Conservation (phyloP, 2,113 vertebrate genomes). For the Anseranas semipalmata region DNA sequence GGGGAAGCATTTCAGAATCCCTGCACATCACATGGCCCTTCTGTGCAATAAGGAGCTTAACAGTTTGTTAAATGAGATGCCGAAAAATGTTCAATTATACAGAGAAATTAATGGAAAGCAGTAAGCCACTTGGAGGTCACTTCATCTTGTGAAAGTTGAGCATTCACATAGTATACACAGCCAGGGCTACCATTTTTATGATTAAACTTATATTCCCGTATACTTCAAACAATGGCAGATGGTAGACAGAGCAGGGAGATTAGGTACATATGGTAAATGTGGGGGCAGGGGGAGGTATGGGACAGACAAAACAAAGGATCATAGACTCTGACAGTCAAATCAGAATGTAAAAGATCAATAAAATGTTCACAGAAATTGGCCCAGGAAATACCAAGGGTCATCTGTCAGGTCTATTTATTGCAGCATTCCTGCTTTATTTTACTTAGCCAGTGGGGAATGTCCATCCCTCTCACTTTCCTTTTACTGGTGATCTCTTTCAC, state of each 20-base stretch:
- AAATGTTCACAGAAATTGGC: conserved; percentile 23
- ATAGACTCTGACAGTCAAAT: conserved; percentile 34
- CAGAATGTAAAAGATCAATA: conserved; percentile 63
- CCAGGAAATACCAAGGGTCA: conserved; percentile 57
- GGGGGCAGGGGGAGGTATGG: neutral
- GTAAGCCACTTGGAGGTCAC: conserved; percentile 64
- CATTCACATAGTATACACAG: neutral
- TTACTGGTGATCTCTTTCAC: conserved; percentile 14
- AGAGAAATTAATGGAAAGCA: conserved; percentile 63
- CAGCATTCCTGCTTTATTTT: conserved; percentile 30
- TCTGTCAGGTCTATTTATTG: conserved; percentile 49
- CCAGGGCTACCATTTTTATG: conserved; percentile 30
- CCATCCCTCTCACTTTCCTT: neutral
- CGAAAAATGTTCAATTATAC: conserved; percentile 52
- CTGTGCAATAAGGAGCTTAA: conserved; percentile 64
- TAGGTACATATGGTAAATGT: conserved; percentile 58
- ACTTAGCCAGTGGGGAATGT: neutral
- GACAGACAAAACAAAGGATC: conserved; percentile 46
- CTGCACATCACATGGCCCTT: conserved; percentile 45
- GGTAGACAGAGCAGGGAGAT: conserved; percentile 26
- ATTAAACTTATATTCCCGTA: conserved; percentile 36
- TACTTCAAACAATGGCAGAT: conserved; percentile 61
- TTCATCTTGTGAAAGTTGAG: conserved; percentile 39
- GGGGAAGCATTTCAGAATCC: conserved; percentile 47
- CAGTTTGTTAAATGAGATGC: conserved; percentile 66